Evolutionary conservation across 2,888 invertebrate species (phyloP).

Genomic region (Caenorhabditis doughertyi): DNA sequence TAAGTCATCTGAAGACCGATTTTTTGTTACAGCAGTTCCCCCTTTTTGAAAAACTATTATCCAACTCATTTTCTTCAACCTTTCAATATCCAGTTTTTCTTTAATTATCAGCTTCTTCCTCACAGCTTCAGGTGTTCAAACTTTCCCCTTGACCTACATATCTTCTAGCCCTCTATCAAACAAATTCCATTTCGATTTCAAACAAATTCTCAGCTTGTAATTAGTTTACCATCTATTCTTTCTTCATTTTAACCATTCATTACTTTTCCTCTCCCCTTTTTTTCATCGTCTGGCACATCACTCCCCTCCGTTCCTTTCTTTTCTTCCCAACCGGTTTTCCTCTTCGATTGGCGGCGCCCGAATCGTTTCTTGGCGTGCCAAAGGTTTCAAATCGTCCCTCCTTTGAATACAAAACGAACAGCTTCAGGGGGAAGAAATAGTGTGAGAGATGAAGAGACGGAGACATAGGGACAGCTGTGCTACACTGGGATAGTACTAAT

Average conservation of each 20-base stretch:
- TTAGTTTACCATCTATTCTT: neutral
- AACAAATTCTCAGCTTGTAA: neutral
- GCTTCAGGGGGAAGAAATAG: conserved; percentile 12
- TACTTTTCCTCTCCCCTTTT: neutral
- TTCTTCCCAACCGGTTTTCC: conserved; percentile 30
- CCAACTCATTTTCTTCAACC: no score
- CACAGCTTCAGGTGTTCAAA: no score
- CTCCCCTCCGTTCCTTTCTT: no score
- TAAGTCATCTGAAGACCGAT: no score
- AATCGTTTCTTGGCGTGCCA: conserved; percentile 34
- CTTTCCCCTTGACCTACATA: no score
- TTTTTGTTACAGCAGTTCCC: no score
- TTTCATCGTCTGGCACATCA: conserved; percentile 38
- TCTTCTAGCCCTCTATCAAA: no score
- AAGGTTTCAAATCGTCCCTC: conserved; percentile 51
- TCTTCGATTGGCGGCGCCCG: neutral
- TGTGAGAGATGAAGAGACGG: conserved; percentile 43
- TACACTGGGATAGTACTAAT: conserved; percentile 27
- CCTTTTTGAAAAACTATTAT: no score
- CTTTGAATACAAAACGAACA: conserved; percentile 52
- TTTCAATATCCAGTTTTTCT: no score
- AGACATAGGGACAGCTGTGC: conserved; percentile 42
- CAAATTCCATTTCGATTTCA: neutral
- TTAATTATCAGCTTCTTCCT: no score
- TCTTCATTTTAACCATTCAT: conserved; percentile 1